These are phyloP conservation scores for Macropus fuliginosus DNA, from an alignment of 2,797 vertebrate species.

Conservation along the genomic window DNA sequence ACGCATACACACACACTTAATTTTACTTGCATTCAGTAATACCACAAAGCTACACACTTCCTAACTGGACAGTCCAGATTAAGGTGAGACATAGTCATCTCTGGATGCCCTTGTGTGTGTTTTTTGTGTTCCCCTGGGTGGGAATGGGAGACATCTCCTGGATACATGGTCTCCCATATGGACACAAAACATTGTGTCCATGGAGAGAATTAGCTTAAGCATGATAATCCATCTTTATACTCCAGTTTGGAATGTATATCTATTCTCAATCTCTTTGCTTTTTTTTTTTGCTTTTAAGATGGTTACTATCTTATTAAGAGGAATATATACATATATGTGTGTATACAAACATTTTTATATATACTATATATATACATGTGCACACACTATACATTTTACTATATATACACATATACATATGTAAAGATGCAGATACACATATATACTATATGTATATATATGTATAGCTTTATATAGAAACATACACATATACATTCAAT, in stretches of 20 bases:
- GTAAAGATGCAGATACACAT: too few relatives aligned
- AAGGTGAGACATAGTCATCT: background rate
- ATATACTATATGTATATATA: too few relatives aligned
- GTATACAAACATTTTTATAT: too few relatives aligned
- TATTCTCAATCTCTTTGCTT: background rate
- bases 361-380: too few relatives aligned
- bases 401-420: too few relatives aligned
- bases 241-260: background rate
- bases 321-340: background rate
- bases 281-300: background rate
- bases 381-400: too few relatives aligned
- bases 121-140: background rate
- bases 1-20: background rate
- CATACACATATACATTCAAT: background rate
- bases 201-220: background rate
- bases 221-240: background rate
- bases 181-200: background rate
- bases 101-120: background rate
- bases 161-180: background rate
- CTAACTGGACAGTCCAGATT: background rate
- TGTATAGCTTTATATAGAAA: background rate
- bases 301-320: background rate
- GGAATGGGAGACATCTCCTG: background rate
- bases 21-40: background rate
- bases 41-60: background rate